Evolutionary conservation across 1,140 invertebrate genomes (phyloP).

Genomic region (Saxidomus purpurata): DNA sequence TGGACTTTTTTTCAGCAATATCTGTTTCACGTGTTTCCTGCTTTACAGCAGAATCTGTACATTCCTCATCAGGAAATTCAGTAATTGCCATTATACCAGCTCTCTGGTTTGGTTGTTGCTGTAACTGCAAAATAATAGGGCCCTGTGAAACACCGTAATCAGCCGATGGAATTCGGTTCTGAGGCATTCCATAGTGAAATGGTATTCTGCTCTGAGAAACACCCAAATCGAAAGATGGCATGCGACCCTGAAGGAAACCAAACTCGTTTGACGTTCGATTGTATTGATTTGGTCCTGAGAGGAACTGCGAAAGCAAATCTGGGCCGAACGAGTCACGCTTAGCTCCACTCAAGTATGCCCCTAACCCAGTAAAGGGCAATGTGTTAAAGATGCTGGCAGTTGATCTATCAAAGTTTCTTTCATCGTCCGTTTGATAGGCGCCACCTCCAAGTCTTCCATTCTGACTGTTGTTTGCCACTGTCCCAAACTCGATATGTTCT

Average conservation of each 20-base stretch:
- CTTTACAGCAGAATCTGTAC: background rate
- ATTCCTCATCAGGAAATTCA: background rate
- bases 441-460: background rate
- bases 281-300: background rate
- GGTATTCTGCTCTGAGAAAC: background rate
- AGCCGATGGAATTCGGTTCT: background rate
- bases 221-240: background rate
- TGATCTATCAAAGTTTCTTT: background rate
- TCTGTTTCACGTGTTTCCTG: background rate
- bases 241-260: background rate
- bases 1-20: background rate
- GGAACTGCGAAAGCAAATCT: background rate
- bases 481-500: background rate
- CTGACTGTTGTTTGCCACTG: background rate
- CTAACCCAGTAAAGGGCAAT: background rate
- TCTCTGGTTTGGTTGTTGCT: background rate
- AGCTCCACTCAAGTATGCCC: background rate
- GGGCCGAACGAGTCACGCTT: background rate
- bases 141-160: background rate
- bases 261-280: background rate
- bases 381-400: background rate
- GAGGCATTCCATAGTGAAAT: background rate
- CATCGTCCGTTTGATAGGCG: background rate
- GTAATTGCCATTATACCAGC: background rate
- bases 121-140: constrained; percentile 3